phyloP scores from a whole-genome alignment of 1,140 invertebrate species.

The Drosophila orosa region DNA sequence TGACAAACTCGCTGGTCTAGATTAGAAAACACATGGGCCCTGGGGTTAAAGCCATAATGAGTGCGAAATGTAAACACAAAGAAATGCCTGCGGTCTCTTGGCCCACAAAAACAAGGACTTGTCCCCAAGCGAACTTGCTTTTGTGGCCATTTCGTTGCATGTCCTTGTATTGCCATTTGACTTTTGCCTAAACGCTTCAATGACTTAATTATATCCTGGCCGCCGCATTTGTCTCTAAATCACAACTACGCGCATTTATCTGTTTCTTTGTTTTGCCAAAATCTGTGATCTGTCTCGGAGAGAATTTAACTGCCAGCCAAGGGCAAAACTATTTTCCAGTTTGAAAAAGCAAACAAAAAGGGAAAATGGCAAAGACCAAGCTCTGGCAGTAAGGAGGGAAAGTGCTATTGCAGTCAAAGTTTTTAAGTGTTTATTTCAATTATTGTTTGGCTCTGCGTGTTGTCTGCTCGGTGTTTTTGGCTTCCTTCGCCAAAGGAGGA shows the following conservation, averaged over 20 bases:
- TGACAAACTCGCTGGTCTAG: conserved; percentile 48
- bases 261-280: conserved; percentile 23
- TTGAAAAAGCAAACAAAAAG: conserved; percentile 23
- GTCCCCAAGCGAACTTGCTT: conserved; percentile 44
- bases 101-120: conserved; percentile 28
- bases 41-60: conserved; percentile 29
- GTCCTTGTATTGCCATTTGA: conserved; percentile 38
- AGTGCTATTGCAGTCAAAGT: conserved; percentile 66
- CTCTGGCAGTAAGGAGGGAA: conserved; percentile 19
- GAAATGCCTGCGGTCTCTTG: conserved; percentile 27
- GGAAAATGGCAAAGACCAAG: conserved; percentile 26
- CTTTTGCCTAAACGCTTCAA: conserved; percentile 57
- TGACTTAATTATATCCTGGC: conserved; percentile 71
- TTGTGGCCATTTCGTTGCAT: conserved; percentile 22
- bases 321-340: conserved; percentile 63
- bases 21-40: conserved; percentile 28
- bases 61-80: conserved; percentile 55
- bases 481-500: background rate
- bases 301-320: conserved; percentile 69
- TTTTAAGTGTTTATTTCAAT: conserved; percentile 83
- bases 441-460: conserved; percentile 72
- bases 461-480: conserved; percentile 34
- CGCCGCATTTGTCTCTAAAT: conserved; percentile 61
- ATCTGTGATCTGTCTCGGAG: conserved; percentile 54
- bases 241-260: conserved; percentile 27